Percentiles rank a stretch among this genome's conserved stretches.
phyloP scores from a whole-genome alignment of 1,140 invertebrate genomes.

The Mizuhopecten yessoensis region DNA sequence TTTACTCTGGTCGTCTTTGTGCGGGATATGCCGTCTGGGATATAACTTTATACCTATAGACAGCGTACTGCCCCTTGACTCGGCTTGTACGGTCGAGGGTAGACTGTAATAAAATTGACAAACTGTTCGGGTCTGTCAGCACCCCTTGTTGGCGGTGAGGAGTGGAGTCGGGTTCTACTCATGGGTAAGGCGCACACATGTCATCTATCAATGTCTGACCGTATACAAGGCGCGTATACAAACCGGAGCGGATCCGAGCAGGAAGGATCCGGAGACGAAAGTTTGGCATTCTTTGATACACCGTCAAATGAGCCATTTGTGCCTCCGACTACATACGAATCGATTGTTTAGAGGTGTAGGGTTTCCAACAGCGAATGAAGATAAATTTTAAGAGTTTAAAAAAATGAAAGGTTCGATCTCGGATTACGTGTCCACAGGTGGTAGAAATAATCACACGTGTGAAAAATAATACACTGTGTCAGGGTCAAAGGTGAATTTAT shows the following conservation, averaged over 20 bases:
- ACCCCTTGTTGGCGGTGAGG: constrained; percentile 29
- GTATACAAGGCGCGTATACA: constrained; percentile 24
- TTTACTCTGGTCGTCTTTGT: neutral
- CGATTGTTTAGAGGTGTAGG: constrained; percentile 9
- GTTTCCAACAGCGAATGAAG: constrained; percentile 32
- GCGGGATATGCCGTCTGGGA: neutral
- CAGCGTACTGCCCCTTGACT: neutral
- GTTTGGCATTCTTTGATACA: constrained; percentile 33
- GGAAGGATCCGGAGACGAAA: constrained; percentile 31
- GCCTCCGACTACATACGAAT: constrained; percentile 18
- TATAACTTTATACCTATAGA: neutral
- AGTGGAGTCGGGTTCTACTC: constrained; percentile 24
- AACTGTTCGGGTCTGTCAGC: constrained; percentile 21
- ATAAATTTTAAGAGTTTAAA: constrained; percentile 40
- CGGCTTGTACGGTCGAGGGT: neutral
- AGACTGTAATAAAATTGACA: constrained; percentile 20
- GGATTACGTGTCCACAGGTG: constrained; percentile 11
- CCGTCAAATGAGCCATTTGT: constrained; percentile 17
- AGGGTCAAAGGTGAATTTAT: neutral
- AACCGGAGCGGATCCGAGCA: constrained; percentile 21
- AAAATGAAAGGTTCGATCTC: constrained; percentile 38
- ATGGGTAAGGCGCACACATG: neutral
- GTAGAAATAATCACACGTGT: neutral
- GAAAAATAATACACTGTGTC: constrained; percentile 1
- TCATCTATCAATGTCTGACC: neutral